Base-by-base conservation (phyloP, 2,113 vertebrate genomes). In the Narcine bancroftii region DNA sequence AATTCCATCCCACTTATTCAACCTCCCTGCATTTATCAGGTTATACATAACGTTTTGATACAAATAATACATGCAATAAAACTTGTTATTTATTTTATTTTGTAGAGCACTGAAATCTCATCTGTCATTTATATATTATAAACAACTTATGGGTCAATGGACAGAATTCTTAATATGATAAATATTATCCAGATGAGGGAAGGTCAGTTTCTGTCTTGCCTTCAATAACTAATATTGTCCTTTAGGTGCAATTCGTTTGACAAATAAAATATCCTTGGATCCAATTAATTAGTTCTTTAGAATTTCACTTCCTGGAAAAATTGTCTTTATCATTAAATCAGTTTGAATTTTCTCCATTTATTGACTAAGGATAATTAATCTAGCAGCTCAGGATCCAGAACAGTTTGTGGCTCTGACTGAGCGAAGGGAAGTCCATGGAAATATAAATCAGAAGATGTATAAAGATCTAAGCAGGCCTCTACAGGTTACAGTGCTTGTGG, bases 51-150 rank as follows among this genome's bases (percentile, higher is more conserved):
- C 9, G 29, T 10, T 53, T 83, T 53, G 29, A 10, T 53, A 63
- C 85, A 89, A 63, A 56, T 17, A n/a, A 26, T 56, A 36, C 29
- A 36, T 89, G 33, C 79, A 11, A 83, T 33, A 53, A 83, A 11
- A 53, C 63, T 65, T 63, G 56, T n/a, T 65, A 42, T 39, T 89
- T 65, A 53, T 29, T 42, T 75, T 81, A 89, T 89, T 79, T 89
- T 63, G 85, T 33, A 60, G 60, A 65, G 85, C n/a, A 39, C 3
- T 36, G 85, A 17, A 6, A 63, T 6, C 10, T n/a, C n/a, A n/a
- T n/a, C n/a, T n/a, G n/a, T n/a, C n/a, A n/a, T n/a, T n/a, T n/a
- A n/a, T n/a, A n/a, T n/a, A n/a, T n/a, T n/a, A n/a, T n/a, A n/a
- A n/a, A n/a, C n/a, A n/a, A n/a, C n/a, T n/a, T n/a, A n/a, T 85